Base-by-base conservation (phyloP, 2,113 vertebrate species). In the Cinclus mexicanus region DNA sequence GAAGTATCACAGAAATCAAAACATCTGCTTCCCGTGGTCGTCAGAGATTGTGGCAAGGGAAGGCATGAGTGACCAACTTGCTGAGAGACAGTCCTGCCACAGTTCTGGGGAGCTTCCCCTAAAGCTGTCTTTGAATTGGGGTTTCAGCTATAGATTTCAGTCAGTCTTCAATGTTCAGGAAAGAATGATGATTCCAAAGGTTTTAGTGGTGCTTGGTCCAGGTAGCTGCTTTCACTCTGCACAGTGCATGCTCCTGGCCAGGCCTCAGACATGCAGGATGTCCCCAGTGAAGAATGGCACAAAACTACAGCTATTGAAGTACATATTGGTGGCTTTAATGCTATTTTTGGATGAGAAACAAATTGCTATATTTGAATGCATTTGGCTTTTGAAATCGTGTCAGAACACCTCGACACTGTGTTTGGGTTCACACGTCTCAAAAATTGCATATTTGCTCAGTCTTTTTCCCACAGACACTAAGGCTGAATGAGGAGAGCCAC, bases 41-140 rank as follows among this genome's bases (percentile, higher is more conserved):
- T 72, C 29, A 33, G 46, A 42, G 47, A 9, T 7, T 55, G 2
- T 41, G 56, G 33, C 31, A 57, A 65, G 64, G 46, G 31, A 78
- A 81, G 55, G 35, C 1, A 1, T 6, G 63, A 94, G 59, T 42
- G 55, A 68, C 12, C 1, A 3, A 10, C 44, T 65, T 0, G 0
- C 31, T 14, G 9, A 84, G 25, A 28, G 37, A 67, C 52, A 3
- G 2, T 33, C 35, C 28, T 28, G 31, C 50, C 6, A 4, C n/a
- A 39, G 44, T 19, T 56, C 26, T n/a, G 67, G 42, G 44, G 53
- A 65, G 29, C 13, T 64, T 46, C 37, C 52, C 35, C 12, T 24
- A 64, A 55, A 89, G 24, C 17, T 86, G 35, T 31, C 37, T 67
- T 56, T 81, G 55, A 61, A 13, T 26, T n/a, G 37, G 11, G 4